Evolutionary conservation across 2,888 invertebrate genomes (phyloP).

Genomic region (Pyrrhia umbra): DNA sequence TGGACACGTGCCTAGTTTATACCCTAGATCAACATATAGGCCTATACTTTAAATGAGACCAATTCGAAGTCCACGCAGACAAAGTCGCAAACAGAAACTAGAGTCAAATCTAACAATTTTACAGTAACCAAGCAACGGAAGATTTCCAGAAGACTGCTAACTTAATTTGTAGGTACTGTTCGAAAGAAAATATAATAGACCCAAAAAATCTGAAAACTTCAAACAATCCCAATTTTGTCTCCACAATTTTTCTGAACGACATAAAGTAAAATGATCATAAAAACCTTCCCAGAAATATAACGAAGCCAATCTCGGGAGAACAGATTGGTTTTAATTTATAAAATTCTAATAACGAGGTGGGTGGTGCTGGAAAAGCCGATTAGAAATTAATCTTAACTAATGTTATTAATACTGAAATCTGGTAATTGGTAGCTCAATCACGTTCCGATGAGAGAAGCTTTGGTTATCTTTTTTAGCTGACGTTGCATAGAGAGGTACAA

Average conservation of each 20-base stretch:
- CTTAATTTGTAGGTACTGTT: too few relatives aligned
- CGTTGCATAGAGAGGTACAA: too few relatives aligned
- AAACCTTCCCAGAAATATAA: slow-evolving; percentile 3
- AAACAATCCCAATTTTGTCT: not conserved
- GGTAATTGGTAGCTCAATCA: slow-evolving; percentile 45
- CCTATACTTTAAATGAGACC: too few relatives aligned
- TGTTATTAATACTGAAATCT: slow-evolving; percentile 47
- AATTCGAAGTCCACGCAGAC: too few relatives aligned
- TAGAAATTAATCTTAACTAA: slow-evolving; percentile 50
- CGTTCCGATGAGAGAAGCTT: slow-evolving; percentile 21
- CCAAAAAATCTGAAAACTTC: not conserved
- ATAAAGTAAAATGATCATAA: slow-evolving; percentile 10
- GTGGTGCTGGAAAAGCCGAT: slow-evolving; percentile 20
- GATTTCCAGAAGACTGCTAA: too few relatives aligned
- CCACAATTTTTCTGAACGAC: not conserved
- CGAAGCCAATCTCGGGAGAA: slow-evolving; percentile 6
- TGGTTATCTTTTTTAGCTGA: slow-evolving; percentile 18
- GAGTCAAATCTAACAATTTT: too few relatives aligned
- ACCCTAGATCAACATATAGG: too few relatives aligned
- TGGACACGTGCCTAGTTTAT: too few relatives aligned
- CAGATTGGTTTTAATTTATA: slow-evolving; percentile 32
- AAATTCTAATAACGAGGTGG: slow-evolving; percentile 33
- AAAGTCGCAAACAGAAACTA: too few relatives aligned
- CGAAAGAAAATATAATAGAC: too few relatives aligned
- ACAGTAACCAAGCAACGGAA: too few relatives aligned